Percentiles rank a stretch among this genome's conserved stretches.
phyloP scores from a whole-genome alignment of 2,797 vertebrate genomes.

The Takifugu ocellatus region DNA sequence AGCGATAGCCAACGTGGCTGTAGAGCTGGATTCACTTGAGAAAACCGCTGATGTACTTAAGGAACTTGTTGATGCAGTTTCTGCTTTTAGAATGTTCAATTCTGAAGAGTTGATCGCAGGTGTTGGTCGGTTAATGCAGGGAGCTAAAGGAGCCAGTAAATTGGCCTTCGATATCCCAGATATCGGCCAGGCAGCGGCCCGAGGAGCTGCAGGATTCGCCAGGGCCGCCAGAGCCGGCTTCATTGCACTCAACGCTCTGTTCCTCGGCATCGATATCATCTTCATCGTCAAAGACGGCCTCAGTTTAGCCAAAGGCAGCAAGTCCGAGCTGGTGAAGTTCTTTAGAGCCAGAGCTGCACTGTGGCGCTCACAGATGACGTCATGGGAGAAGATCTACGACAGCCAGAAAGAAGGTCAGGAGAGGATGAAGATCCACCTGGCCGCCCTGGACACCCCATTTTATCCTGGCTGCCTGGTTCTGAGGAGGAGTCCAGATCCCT shows the following conservation, averaged over 20 bases:
- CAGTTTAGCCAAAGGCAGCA: slow-evolving; percentile 62
- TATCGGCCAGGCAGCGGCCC: slow-evolving; percentile 60
- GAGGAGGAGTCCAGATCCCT: not conserved
- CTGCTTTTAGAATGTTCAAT: slow-evolving; percentile 30
- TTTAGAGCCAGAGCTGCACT: slow-evolving; percentile 65
- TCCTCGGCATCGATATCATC: slow-evolving; percentile 68
- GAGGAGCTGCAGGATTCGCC: slow-evolving; percentile 12
- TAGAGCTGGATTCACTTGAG: not conserved
- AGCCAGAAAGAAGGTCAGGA: slow-evolving; percentile 39
- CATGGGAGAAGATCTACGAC: slow-evolving; percentile 59
- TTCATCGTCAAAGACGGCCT: slow-evolving; percentile 72
- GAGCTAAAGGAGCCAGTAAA: slow-evolving; percentile 44
- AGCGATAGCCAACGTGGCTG: slow-evolving; percentile 1
- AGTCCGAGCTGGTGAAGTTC: slow-evolving; percentile 55
- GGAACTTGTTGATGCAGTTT: slow-evolving; percentile 29
- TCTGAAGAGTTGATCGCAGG: slow-evolving; percentile 22
- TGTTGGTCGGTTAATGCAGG: no score
- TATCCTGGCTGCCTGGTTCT: slow-evolving; percentile 1
- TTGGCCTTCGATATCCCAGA: slow-evolving; percentile 65
- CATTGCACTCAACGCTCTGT: slow-evolving; percentile 61
- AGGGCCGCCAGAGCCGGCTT: slow-evolving; percentile 38
- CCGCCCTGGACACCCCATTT: slow-evolving; percentile 52
- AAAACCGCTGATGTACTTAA: no score
- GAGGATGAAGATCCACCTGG: slow-evolving; percentile 21
- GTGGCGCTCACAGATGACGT: slow-evolving; percentile 62